Conservation (phyloP, 2,797 vertebrate species). For the Hoplostethus atlanticus region DNA sequence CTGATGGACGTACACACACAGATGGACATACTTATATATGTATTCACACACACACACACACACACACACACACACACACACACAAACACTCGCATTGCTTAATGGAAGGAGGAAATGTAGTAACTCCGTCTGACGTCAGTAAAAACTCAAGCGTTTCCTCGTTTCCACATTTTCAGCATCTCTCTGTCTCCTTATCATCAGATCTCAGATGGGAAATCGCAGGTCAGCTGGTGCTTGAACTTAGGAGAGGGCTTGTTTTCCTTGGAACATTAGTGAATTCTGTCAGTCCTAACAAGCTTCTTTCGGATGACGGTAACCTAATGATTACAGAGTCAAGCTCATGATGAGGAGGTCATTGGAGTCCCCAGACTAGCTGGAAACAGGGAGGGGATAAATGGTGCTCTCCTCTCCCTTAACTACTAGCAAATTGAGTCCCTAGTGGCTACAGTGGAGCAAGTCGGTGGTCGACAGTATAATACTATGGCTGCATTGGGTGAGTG, state of each 20-base stretch:
- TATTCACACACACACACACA: conserved; percentile 3
- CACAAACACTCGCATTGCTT: conserved; percentile 26
- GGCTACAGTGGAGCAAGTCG: not conserved
- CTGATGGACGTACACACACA: conserved; percentile 4
- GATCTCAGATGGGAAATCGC: conserved; percentile 28
- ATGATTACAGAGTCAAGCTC: not conserved
- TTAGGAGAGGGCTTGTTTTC: not conserved
- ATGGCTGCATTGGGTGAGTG: not conserved
- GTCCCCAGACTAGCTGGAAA: not conserved
- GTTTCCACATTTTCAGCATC: not conserved
- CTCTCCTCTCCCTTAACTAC: not conserved
- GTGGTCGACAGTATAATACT: not conserved
- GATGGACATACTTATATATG: not conserved
- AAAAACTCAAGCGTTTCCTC: conserved; percentile 28
- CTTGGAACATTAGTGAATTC: conserved; percentile 17
- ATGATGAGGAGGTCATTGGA: not conserved
- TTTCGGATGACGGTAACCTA: conserved; percentile 11
- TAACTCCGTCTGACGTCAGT: conserved; percentile 36
- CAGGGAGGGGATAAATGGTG: not conserved
- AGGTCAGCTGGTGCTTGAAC: conserved; percentile 33
- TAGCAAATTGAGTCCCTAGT: not conserved
- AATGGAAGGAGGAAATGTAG: conserved; percentile 40
- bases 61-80: conserved; percentile 7
- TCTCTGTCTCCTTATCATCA: conserved; percentile 9
- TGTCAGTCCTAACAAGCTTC: conserved; percentile 22